Percentiles rank a stretch among this genome's conserved stretches.
phyloP scores from a whole-genome alignment of 2,113 vertebrate species.

The Leptocoma aspasia region DNA sequence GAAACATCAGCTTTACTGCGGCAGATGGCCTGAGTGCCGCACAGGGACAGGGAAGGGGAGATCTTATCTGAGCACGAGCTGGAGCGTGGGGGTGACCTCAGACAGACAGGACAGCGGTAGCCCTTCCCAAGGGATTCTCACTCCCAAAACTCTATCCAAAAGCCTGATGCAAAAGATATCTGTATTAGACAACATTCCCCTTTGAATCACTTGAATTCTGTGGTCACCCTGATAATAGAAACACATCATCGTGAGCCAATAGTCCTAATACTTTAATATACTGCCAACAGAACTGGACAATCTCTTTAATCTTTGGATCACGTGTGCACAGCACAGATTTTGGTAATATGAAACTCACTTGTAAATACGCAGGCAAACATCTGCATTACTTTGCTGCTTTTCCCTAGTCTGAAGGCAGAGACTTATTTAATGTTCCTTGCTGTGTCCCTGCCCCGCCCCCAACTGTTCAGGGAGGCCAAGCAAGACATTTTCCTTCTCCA shows the following conservation, averaged over 20 bases:
- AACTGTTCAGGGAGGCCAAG: neutral
- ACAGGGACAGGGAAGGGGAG: neutral
- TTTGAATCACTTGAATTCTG: neutral
- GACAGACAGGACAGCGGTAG: neutral
- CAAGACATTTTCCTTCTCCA: neutral
- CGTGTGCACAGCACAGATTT: constrained; percentile 1
- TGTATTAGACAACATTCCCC: neutral
- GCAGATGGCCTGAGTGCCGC: neutral
- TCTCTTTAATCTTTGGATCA: constrained; percentile 55
- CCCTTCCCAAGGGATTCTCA: neutral
- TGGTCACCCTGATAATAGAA: neutral
- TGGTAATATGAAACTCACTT: neutral
- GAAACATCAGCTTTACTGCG: neutral
- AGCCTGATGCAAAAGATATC: neutral
- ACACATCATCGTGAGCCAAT: neutral
- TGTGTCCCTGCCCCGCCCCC: too few relatives aligned
- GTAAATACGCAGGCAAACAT: neutral
- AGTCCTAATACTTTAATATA: constrained; percentile 45
- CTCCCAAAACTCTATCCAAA: neutral
- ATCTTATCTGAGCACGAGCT: neutral
- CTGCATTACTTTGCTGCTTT: neutral
- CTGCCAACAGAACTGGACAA: constrained; percentile 40
- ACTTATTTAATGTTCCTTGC: neutral
- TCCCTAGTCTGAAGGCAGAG: neutral
- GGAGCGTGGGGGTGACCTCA: neutral